Conservation (phyloP, 2,888 invertebrate genomes). For the Mactromeris polynyma region DNA sequence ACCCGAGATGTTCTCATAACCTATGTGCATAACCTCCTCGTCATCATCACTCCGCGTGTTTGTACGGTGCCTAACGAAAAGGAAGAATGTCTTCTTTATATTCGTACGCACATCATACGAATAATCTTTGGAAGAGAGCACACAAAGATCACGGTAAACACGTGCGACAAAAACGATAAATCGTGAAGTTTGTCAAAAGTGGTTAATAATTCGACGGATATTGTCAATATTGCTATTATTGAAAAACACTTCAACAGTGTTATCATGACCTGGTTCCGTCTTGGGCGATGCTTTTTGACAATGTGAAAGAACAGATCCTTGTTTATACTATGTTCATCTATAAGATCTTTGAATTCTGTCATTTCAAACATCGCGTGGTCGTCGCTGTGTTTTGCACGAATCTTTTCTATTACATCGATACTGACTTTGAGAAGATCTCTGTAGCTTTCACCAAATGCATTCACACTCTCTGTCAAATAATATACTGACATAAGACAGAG, state of each 20-base stretch:
- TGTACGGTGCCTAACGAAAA: neutral
- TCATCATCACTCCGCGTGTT: neutral
- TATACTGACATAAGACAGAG: slow-evolving; percentile 54
- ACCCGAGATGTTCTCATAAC: neutral
- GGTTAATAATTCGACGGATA: slow-evolving; percentile 52
- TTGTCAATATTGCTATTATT: slow-evolving; percentile 36
- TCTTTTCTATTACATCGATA: slow-evolving; percentile 44
- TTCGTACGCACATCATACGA: slow-evolving; percentile 17
- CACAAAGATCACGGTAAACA: slow-evolving; percentile 59
- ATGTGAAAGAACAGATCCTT: slow-evolving; percentile 39
- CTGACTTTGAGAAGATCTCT: slow-evolving; percentile 42
- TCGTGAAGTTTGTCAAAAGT: slow-evolving; percentile 55
- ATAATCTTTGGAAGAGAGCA: slow-evolving; percentile 60
- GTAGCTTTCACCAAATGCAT: slow-evolving; percentile 43
- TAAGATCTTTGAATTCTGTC: neutral
- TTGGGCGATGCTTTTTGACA: slow-evolving; percentile 44
- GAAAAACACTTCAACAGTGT: slow-evolving; percentile 50
- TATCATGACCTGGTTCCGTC: slow-evolving; percentile 45
- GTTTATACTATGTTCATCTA: slow-evolving; percentile 44
- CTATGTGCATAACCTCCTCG: neutral
- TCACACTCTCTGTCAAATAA: slow-evolving; percentile 53
- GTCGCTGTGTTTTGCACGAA: neutral
- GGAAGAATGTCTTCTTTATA: neutral
- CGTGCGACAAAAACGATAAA: slow-evolving; percentile 55
- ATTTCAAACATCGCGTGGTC: neutral